Conservation (phyloP, 2,888 invertebrate species). For the Endomychus coccineus region DNA sequence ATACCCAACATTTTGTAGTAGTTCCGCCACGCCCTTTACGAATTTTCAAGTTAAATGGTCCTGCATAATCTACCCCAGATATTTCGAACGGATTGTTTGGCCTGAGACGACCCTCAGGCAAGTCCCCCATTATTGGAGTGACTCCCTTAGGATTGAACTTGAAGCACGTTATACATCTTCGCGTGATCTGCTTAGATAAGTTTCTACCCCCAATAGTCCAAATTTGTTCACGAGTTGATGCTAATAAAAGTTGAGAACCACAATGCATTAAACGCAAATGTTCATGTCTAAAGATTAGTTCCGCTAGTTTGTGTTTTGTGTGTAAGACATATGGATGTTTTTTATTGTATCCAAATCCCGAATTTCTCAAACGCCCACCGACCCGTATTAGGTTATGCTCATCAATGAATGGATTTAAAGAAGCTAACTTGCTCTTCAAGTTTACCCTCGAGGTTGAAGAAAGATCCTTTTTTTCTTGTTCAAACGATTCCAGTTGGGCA, state of each 20-base stretch:
- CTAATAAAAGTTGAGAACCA: conserved; percentile 3
- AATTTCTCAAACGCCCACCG: no score
- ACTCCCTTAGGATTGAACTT: no score
- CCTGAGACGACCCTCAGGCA: neutral
- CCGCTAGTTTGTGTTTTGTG: no score
- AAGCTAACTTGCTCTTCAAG: neutral
- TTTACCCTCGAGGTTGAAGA: neutral
- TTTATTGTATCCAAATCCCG: neutral
- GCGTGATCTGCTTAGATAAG: no score
- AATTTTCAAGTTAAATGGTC: conserved; percentile 21
- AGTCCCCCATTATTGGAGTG: no score
- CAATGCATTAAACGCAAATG: conserved; percentile 2
- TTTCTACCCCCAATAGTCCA: no score
- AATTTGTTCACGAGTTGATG: no score
- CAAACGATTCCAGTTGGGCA: no score
- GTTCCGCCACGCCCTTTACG: conserved; percentile 17
- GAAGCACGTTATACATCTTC: neutral
- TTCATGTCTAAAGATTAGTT: no score
- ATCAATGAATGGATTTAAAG: neutral
- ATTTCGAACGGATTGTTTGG: conserved; percentile 13
- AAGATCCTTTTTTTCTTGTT: neutral
- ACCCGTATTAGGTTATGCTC: no score
- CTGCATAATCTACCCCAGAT: conserved; percentile 24
- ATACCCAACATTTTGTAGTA: conserved; percentile 17
- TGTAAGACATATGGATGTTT: no score